phyloP scores from a whole-genome alignment of 2,888 invertebrate genomes.

The Rhopalosiphum nymphaeae region DNA sequence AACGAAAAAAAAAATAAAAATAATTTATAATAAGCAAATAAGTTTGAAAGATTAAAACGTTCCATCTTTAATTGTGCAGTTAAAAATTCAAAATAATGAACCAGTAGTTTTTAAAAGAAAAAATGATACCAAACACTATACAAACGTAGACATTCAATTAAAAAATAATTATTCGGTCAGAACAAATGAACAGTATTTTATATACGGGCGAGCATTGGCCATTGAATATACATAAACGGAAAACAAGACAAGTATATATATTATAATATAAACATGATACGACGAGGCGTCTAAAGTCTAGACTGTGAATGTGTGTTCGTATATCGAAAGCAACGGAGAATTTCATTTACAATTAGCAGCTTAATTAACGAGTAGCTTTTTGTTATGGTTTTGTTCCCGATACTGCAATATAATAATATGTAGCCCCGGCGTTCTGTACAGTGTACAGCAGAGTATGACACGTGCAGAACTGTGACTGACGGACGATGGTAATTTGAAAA shows the following conservation, averaged over 20 bases:
- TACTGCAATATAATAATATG: background rate
- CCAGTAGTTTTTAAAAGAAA: background rate
- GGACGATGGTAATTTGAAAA: background rate
- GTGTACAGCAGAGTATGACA: background rate
- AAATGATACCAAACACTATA: background rate
- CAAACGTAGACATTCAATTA: conserved; percentile 30
- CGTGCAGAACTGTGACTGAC: background rate
- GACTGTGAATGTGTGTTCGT: background rate
- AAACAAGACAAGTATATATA: conserved; percentile 19
- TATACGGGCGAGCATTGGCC: background rate
- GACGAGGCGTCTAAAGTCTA: conserved; percentile 40
- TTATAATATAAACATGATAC: background rate
- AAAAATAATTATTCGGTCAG: conserved; percentile 45
- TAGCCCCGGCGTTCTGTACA: background rate
- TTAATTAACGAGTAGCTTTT: conserved; percentile 27
- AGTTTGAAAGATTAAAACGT: background rate
- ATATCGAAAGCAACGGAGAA: background rate
- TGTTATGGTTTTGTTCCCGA: background rate
- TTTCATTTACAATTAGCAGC: conserved; percentile 29
- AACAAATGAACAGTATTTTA: conserved; percentile 5
- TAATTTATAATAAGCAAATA: background rate
- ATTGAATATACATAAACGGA: conserved; percentile 26
- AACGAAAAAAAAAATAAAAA: background rate
- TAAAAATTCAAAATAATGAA: background rate
- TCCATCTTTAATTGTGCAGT: background rate